phyloP scores from a whole-genome alignment of 2,113 vertebrate genomes.

The Seriola quinqueradiata region DNA sequence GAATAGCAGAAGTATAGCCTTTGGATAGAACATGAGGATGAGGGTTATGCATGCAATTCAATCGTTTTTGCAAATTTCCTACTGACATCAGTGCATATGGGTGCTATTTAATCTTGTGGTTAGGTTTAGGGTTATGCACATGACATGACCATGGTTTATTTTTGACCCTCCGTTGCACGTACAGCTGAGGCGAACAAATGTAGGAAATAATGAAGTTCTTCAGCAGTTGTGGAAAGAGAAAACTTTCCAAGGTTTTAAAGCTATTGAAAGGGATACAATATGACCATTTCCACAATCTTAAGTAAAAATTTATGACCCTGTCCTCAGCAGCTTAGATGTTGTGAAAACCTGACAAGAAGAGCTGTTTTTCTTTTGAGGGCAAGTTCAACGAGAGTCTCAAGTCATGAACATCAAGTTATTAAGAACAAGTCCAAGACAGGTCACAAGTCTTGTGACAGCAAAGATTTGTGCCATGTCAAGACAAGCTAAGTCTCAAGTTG shows the following conservation, averaged over 20 bases:
- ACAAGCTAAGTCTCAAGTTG: neutral
- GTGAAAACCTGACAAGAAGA: constrained; percentile 21
- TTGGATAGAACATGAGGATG: constrained; percentile 67
- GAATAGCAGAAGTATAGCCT: constrained; percentile 58
- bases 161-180: constrained; percentile 66
- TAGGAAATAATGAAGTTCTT: constrained; percentile 73
- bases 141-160: constrained; percentile 78
- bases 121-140: constrained; percentile 77
- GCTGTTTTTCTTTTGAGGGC: neutral
- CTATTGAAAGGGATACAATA: constrained; percentile 39
- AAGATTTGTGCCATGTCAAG: no score
- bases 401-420: neutral
- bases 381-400: neutral
- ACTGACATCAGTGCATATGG: constrained; percentile 77
- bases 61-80: constrained; percentile 72
- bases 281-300: constrained; percentile 53
- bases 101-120: constrained; percentile 78
- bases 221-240: constrained; percentile 65
- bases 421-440: neutral
- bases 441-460: neutral
- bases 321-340: constrained; percentile 9
- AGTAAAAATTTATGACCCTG: constrained; percentile 43
- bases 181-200: constrained; percentile 61
- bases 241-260: constrained; percentile 53
- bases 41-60: constrained; percentile 70